Percentiles rank a stretch among this genome's conserved stretches.
These are phyloP conservation scores for Chloroceryle inda DNA, from an alignment of 2,797 vertebrate species.

Conservation along the genomic window DNA sequence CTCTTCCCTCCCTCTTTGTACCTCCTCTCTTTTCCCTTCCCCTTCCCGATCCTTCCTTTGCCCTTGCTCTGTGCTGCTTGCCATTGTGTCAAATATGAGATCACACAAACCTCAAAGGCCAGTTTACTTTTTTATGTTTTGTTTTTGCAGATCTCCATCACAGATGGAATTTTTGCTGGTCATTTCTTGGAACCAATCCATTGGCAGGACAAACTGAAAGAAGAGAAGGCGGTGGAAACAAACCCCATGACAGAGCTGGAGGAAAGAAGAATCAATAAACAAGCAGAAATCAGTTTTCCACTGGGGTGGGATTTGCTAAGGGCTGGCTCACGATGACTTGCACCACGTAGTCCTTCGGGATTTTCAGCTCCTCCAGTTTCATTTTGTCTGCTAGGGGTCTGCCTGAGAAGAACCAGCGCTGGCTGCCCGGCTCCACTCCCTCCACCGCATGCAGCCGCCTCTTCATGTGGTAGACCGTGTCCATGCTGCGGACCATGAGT, in stretches of 20 bases:
- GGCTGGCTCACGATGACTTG: constrained; percentile 98
- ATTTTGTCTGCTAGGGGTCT: constrained; percentile 96
- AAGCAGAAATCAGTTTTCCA: constrained; percentile 87
- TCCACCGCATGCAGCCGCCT: constrained; percentile 90
- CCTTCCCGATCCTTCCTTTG: neutral
- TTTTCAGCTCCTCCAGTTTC: constrained; percentile 96
- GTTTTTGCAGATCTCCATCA: constrained; percentile 82
- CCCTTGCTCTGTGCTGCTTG: constrained; percentile 48
- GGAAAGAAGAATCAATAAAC: constrained; percentile 28
- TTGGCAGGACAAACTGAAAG: constrained; percentile 36
- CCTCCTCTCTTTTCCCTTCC: neutral
- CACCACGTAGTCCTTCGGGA: constrained; percentile 97
- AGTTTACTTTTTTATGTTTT: constrained; percentile 22
- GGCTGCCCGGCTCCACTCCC: constrained; percentile 88
- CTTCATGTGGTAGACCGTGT: constrained; percentile 97
- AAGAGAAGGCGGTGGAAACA: constrained; percentile 72
- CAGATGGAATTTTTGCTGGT: constrained; percentile 84
- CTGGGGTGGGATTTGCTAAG: constrained; percentile 87
- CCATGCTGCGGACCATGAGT: constrained; percentile 90
- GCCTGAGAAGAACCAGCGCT: constrained; percentile 99
- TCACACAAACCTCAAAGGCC: constrained; percentile 48
- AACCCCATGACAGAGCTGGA: constrained; percentile 69
- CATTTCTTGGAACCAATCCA: constrained; percentile 79
- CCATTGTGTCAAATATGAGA: neutral
- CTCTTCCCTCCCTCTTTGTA: neutral